Conservation (phyloP, 2,888 invertebrate species). For the Drosophila emarginata region DNA sequence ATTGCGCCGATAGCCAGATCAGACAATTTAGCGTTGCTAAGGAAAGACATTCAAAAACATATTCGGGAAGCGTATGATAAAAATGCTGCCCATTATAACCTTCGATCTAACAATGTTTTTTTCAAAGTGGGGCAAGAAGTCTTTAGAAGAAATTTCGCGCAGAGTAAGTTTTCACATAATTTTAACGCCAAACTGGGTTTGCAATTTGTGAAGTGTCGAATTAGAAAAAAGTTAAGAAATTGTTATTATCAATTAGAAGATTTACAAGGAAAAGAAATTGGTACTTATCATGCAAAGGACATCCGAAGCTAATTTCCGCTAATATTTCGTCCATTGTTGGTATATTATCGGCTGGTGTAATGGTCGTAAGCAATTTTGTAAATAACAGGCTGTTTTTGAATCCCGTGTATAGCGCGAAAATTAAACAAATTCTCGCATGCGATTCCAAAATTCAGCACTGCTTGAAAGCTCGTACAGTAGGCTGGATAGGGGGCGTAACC, state of each 20-base stretch:
- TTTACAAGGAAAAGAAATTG: background rate
- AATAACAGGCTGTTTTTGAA: no score
- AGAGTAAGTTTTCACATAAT: slow-evolving; percentile 11
- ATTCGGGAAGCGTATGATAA: slow-evolving; percentile 3
- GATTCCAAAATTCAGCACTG: no score
- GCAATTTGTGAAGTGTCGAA: slow-evolving; percentile 10
- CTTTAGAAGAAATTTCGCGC: slow-evolving; percentile 6
- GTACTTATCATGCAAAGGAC: slow-evolving; percentile 6
- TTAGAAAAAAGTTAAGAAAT: slow-evolving; percentile 9
- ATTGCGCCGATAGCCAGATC: background rate
- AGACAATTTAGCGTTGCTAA: slow-evolving; percentile 4
- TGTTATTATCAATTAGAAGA: slow-evolving; percentile 9
- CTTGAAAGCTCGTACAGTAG: no score
- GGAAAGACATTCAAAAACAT: slow-evolving; percentile 7
- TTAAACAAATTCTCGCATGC: no score
- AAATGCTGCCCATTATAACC: slow-evolving; percentile 6
- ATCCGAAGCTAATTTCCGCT: slow-evolving; percentile 14
- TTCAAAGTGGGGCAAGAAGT: no score
- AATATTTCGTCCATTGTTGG: background rate
- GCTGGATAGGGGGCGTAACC: no score
- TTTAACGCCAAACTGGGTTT: slow-evolving; percentile 7
- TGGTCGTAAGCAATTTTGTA: no score
- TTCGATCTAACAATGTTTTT: background rate
- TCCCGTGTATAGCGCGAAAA: no score
- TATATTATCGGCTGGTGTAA: background rate